phyloP scores from a whole-genome alignment of 2,113 vertebrate species.

The Erpornis zantholeuca region DNA sequence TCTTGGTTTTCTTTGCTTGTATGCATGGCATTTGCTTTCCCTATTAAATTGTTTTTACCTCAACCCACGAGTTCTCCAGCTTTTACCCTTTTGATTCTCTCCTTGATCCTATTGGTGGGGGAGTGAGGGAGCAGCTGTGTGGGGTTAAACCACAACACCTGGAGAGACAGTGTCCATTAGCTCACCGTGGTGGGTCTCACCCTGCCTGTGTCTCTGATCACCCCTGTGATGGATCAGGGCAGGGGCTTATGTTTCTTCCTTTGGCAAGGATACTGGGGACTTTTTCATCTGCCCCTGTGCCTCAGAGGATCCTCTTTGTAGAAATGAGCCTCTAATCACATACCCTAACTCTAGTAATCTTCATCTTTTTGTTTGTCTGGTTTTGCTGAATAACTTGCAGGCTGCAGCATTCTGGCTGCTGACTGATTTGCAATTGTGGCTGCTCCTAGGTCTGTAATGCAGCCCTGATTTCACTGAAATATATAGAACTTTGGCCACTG shows the following conservation, averaged over 20 bases:
- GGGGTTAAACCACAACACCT: neutral
- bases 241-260: neutral
- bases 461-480: neutral
- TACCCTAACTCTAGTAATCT: neutral
- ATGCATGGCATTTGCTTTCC: neutral
- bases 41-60: neutral
- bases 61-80: neutral
- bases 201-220: neutral
- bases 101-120: neutral
- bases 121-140: neutral
- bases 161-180: fast-evolving
- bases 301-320: neutral
- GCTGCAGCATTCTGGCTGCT: neutral
- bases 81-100: neutral
- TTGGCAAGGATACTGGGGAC: neutral
- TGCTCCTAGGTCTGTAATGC: neutral
- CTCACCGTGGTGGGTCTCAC: neutral
- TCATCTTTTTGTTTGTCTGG: neutral
- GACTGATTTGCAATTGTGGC: neutral
- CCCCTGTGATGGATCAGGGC: fast-evolving
- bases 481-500: neutral
- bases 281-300: neutral
- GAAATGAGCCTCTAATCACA: neutral
- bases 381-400: neutral
- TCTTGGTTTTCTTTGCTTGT: neutral